A percentile compares a stretch with the other conserved stretches of the same genome.
Conservation (phyloP, 2,888 invertebrate species). For the Melolontha melolontha region DNA sequence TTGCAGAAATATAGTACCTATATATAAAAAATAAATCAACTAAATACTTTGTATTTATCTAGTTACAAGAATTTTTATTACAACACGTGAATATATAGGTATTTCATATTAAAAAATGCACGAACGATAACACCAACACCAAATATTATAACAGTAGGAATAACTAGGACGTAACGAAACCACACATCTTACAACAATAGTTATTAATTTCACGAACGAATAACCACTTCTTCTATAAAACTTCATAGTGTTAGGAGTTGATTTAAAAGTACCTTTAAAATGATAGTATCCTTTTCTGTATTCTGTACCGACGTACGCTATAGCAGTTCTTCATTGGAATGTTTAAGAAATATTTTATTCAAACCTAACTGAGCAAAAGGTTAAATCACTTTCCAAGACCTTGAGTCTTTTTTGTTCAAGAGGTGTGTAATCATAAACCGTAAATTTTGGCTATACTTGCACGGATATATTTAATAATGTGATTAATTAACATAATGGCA, state of each 20-base stretch:
- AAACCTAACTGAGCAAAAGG: slow-evolving; percentile 14
- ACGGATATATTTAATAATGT: slow-evolving; percentile 1
- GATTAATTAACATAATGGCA: no score
- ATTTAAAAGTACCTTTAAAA: background rate
- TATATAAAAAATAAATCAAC: no score
- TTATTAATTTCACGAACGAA: slow-evolving; percentile 16
- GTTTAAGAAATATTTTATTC: slow-evolving; percentile 1
- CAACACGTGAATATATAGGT: no score
- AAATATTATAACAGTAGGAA: no score
- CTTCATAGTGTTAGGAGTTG: background rate
- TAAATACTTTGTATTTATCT: no score
- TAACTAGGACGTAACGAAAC: background rate
- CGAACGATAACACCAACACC: no score
- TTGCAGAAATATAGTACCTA: no score
- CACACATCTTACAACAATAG: background rate
- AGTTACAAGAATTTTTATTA: no score
- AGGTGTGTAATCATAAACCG: slow-evolving; percentile 17
- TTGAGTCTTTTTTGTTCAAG: slow-evolving; percentile 15
- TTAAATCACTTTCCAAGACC: slow-evolving; percentile 35
- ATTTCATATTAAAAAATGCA: no score
- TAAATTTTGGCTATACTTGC: background rate
- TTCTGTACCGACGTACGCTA: no score
- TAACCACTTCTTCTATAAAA: background rate
- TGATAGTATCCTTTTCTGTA: no score
- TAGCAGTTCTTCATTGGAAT: background rate